These are phyloP conservation scores for Eustalomyia histrio DNA, from an alignment of 2,888 invertebrate genomes.

Conservation along the genomic window DNA sequence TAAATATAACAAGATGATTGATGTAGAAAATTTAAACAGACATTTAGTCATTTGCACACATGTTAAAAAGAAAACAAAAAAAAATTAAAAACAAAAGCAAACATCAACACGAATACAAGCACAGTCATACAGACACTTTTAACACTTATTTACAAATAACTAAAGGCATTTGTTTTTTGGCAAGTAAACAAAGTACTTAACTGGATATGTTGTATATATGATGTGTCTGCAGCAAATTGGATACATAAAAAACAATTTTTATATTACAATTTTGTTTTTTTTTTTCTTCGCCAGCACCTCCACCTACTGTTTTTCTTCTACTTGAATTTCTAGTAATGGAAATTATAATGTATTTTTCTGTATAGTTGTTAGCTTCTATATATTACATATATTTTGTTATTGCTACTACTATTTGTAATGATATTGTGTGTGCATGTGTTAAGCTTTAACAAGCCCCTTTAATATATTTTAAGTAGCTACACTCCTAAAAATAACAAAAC, in stretches of 20 bases:
- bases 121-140: background rate
- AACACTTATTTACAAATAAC: slow-evolving; percentile 39
- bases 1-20: slow-evolving; percentile 43
- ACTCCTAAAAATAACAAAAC: background rate
- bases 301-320: background rate
- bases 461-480: slow-evolving; percentile 7
- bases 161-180: slow-evolving; percentile 29
- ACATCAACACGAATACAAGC: background rate
- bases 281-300: background rate
- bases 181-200: slow-evolving; percentile 45
- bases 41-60: slow-evolving; percentile 29
- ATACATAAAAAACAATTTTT: background rate
- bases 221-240: background rate
- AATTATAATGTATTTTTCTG: background rate
- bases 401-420: background rate
- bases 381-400: background rate
- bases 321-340: background rate
- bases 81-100: background rate
- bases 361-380: background rate
- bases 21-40: slow-evolving; percentile 34
- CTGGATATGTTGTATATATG: background rate
- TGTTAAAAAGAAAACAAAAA: background rate
- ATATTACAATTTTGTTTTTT: background rate
- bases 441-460: slow-evolving; percentile 21
- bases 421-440: background rate